Evolutionary conservation across 2,888 invertebrate genomes (phyloP).

Genomic region (Perizoma flavofasciatum): DNA sequence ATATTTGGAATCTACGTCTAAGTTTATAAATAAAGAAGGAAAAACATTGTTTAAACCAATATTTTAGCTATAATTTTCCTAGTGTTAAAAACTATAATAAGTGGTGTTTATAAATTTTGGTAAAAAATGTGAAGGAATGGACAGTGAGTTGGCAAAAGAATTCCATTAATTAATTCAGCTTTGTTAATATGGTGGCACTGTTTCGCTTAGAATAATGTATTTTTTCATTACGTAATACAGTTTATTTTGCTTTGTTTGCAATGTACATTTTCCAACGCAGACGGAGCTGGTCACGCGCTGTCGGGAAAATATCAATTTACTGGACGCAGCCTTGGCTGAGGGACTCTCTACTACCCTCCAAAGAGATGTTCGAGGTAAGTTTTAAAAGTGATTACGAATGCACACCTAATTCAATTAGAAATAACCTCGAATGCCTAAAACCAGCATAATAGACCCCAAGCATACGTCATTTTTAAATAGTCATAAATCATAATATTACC

Average conservation of each 20-base stretch:
- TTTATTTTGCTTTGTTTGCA: constrained; percentile 33
- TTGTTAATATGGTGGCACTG: constrained; percentile 25
- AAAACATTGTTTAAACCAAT: not conserved
- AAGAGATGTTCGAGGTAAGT: constrained; percentile 85
- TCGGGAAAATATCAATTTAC: constrained; percentile 92
- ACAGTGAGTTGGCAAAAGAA: constrained; percentile 52
- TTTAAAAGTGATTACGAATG: too few relatives aligned
- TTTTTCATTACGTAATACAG: constrained; percentile 15
- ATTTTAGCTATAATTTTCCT: constrained; percentile 1
- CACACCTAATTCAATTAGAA: not conserved
- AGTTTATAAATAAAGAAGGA: not conserved
- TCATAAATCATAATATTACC: constrained; percentile 20
- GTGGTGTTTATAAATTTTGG: constrained; percentile 35
- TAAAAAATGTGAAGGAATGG: constrained; percentile 40
- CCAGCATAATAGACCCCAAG: constrained; percentile 14
- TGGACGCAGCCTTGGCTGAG: constrained; percentile 87
- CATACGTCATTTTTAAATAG: too few relatives aligned
- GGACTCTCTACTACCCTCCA: constrained; percentile 81
- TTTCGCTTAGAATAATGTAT: constrained; percentile 12
- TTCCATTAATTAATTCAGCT: constrained; percentile 25
- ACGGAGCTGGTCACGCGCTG: constrained; percentile 93
- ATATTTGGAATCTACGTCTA: not conserved
- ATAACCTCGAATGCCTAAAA: not conserved
- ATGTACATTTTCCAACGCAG: constrained; percentile 80
- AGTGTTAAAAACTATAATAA: constrained; percentile 11